Percentiles rank a stretch among this genome's conserved stretches.
phyloP scores from a whole-genome alignment of 2,113 vertebrate species.

The Sterrhoptilus dennistouni region DNA sequence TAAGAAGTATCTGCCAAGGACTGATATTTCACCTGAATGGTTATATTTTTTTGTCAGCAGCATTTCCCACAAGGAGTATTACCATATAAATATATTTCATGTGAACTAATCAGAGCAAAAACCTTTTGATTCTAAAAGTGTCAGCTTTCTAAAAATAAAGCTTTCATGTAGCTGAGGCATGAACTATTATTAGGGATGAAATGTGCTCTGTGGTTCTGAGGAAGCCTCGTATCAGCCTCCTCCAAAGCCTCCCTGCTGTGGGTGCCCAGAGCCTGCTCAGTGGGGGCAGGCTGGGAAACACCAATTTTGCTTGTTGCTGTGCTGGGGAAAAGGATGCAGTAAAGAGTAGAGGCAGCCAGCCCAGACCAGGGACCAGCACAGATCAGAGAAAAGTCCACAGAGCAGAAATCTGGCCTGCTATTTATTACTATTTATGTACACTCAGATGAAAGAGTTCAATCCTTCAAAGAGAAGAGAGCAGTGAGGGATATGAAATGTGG shows the following conservation, averaged over 20 bases:
- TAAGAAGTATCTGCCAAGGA: not conserved
- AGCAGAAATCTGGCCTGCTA: not conserved
- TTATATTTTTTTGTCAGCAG: not conserved
- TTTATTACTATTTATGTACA: not conserved
- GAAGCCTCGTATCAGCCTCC: fast-evolving
- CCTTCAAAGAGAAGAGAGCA: not conserved
- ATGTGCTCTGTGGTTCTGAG: not conserved
- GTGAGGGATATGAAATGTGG: not conserved
- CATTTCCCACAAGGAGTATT: not conserved
- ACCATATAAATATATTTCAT: not conserved
- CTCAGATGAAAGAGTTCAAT: not conserved
- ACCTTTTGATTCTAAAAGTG: not conserved
- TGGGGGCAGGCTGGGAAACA: not conserved
- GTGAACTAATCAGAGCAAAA: not conserved
- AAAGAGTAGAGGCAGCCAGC: not conserved
- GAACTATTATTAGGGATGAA: not conserved
- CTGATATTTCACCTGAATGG: not conserved
- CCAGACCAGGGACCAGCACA: not conserved
- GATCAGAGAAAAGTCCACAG: not conserved
- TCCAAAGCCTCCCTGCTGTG: not conserved
- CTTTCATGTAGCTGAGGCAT: not conserved
- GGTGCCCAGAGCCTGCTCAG: not conserved
- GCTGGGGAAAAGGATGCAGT: not conserved
- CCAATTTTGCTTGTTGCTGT: not conserved
- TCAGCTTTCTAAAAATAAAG: constrained; percentile 7